Percentiles rank a stretch among this genome's conserved stretches.
phyloP scores from a whole-genome alignment of 1,140 invertebrate genomes.

The Maconellicoccus hirsutus region DNA sequence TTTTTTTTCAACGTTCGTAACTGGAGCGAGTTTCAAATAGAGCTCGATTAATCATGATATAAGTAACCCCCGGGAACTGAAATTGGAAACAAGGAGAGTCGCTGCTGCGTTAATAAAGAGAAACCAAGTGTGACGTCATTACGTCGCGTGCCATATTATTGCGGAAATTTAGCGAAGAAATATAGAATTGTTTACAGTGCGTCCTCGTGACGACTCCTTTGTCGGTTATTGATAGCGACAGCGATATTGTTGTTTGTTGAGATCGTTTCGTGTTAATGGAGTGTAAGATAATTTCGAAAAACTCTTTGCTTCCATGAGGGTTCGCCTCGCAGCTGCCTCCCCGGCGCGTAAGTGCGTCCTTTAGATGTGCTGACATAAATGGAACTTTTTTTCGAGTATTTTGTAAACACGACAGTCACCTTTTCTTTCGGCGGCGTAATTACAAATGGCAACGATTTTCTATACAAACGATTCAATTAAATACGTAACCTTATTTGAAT shows the following conservation, averaged over 20 bases:
- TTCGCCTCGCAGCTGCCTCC: too few relatives aligned
- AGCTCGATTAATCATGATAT: neutral
- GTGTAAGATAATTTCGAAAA: constrained; percentile 5
- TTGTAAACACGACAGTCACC: neutral
- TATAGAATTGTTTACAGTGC: neutral
- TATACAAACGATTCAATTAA: too few relatives aligned
- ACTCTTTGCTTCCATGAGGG: neutral
- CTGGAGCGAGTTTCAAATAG: neutral
- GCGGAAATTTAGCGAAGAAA: constrained; percentile 7
- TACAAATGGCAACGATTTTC: too few relatives aligned
- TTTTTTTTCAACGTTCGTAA: neutral
- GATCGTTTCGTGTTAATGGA: neutral
- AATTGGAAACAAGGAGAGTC: too few relatives aligned
- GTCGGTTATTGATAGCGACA: constrained; percentile 7
- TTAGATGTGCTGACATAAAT: neutral
- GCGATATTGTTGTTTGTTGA: neutral
- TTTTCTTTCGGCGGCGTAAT: too few relatives aligned
- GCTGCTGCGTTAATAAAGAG: neutral
- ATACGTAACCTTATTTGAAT: neutral
- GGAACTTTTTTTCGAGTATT: neutral
- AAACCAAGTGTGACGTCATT: neutral
- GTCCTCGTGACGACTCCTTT: constrained; percentile 1
- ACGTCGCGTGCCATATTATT: constrained; percentile 2
- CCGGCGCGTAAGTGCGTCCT: too few relatives aligned
- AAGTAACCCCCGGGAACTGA: too few relatives aligned